Evolutionary conservation across 2,797 vertebrate genomes (phyloP), one percentile per base, ranked within the genome.

Genomic region (Phrynocephalus guinanensis): DNA sequence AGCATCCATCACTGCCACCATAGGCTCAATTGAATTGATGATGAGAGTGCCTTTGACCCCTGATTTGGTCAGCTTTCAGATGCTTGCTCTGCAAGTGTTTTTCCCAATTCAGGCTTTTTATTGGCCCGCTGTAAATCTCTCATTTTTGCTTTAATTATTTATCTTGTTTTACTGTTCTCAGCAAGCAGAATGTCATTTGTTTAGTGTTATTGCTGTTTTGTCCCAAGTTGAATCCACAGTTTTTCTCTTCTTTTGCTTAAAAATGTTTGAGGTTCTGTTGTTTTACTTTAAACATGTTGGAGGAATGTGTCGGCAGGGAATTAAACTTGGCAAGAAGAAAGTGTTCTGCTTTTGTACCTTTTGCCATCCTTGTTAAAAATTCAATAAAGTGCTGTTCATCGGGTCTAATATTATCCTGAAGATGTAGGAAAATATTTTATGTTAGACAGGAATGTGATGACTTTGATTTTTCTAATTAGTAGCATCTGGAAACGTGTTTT

Each of bases 311-410:
- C 60, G 73, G 75, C 68, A 89, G 48, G 33, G 1, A 0, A 91
- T 93, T 87, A 88, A 91, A 88, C 5, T 77, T 93, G 84, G 72
- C 83, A 89, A 89, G 82, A 80, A 2, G 50, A 30, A 90, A 88
- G 15, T 78, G 4, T 4, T 11, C 50, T 67, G 18, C 84, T 87
- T 48, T 16, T 86, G 22, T 86, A 30, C 81, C 84, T 88, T 63
- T 52, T 75, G 24, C 52, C 16, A 63, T 48, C 38, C 79, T 83
- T 72, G 38, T 11, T 91, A 82, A 72, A 86, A 88, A 73, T 79
- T n/a, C 16, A 87, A 16, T 67, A 70, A 87, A 87, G 26, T 2
- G 88, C n/a, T 3, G 88, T 26, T 76, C 84, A 26, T 68, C 82
- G 20, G 82, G 87, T 1, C 0, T 56, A 26, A 84, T 84, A 86